Percentiles rank a stretch among this genome's conserved stretches.
These are phyloP conservation scores for Neopelma chrysocephalum DNA, from an alignment of 2,797 vertebrate genomes.

Conservation along the genomic window DNA sequence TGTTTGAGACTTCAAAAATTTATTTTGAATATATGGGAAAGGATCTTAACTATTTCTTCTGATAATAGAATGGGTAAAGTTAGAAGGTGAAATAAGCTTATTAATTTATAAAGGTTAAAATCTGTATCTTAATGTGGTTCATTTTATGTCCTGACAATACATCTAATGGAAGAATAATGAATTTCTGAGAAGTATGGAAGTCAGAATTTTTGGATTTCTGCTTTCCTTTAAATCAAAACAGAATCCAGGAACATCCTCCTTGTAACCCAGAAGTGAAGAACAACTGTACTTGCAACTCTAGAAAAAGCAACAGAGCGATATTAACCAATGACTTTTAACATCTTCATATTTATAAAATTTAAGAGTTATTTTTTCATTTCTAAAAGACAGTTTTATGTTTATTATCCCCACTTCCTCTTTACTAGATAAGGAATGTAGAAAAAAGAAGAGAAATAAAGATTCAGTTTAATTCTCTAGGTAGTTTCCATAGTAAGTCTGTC, in stretches of 20 bases:
- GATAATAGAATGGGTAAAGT: background rate
- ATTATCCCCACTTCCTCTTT: fast-evolving
- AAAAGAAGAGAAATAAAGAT: background rate
- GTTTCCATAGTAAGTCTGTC: background rate
- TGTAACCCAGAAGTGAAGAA: background rate
- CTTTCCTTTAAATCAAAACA: background rate
- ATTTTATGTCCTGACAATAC: background rate
- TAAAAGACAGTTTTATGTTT: background rate
- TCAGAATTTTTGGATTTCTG: background rate
- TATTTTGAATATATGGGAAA: background rate
- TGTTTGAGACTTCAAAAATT: background rate
- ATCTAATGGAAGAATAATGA: background rate
- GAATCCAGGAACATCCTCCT: background rate
- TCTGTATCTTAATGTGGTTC: background rate
- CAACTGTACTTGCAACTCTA: background rate
- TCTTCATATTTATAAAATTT: background rate
- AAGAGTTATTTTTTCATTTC: background rate
- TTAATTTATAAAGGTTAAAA: background rate
- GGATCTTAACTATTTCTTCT: background rate
- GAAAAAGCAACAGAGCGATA: background rate
- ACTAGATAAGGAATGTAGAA: background rate
- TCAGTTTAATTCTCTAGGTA: background rate
- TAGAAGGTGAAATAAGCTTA: background rate
- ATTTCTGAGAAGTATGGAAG: background rate
- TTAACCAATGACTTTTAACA: background rate